Conservation (phyloP, 2,888 invertebrate species). For the Meteorus cinctellus region DNA sequence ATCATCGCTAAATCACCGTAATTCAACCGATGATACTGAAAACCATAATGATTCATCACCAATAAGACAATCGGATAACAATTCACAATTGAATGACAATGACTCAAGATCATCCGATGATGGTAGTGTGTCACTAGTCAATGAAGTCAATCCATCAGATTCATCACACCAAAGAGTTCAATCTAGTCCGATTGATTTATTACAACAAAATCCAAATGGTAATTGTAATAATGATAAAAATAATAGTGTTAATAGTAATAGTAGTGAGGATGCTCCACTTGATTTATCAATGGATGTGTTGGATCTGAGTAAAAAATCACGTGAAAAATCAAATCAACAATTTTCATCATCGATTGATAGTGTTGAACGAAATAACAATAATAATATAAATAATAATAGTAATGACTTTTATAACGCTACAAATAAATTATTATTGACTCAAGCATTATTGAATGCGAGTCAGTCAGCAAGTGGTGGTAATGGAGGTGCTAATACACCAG, state of each 20-base stretch:
- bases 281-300: conserved; percentile 87
- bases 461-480: conserved; percentile 44
- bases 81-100: conserved; percentile 34
- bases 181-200: conserved; percentile 67
- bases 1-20: neutral
- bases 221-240: conserved; percentile 25
- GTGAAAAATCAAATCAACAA: conserved; percentile 28
- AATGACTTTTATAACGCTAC: conserved; percentile 71
- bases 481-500: conserved; percentile 50
- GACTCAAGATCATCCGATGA: conserved; percentile 66
- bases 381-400: conserved; percentile 5
- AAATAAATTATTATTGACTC: conserved; percentile 78
- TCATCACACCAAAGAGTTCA: conserved; percentile 66
- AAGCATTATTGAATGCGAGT: conserved; percentile 79
- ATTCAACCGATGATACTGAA: neutral
- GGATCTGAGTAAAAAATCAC: conserved; percentile 85
- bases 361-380: neutral
- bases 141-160: conserved; percentile 62
- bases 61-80: conserved; percentile 4
- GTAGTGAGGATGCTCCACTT: conserved; percentile 75
- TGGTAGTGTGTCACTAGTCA: conserved; percentile 69
- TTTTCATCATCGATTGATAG: neutral
- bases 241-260: conserved; percentile 35
- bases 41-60: conserved; percentile 16
- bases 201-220: conserved; percentile 49